phyloP scores from a whole-genome alignment of 1,140 invertebrate species.

The Tenebrio molitor region DNA sequence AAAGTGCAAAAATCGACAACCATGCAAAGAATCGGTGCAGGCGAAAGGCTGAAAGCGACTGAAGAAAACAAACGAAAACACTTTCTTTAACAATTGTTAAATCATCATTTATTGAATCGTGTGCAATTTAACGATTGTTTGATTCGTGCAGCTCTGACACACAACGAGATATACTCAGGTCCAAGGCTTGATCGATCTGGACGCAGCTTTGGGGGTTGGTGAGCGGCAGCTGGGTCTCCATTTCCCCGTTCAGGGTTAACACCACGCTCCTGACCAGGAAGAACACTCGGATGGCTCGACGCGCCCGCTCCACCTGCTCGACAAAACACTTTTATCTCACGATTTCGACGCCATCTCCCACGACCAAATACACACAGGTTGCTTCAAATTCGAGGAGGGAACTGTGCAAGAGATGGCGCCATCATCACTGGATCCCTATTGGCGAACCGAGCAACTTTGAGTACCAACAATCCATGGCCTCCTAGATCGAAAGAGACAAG shows the following conservation, averaged over 20 bases:
- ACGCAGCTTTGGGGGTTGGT: slow-evolving; percentile 91
- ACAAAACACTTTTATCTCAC: background rate
- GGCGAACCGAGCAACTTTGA: too few relatives aligned
- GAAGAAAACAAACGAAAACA: background rate
- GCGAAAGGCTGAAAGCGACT: background rate
- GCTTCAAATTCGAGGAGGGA: too few relatives aligned
- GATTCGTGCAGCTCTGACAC: slow-evolving; percentile 63
- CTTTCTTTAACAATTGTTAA: background rate
- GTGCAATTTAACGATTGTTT: slow-evolving; percentile 59
- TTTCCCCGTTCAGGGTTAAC: slow-evolving; percentile 83
- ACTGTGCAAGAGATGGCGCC: too few relatives aligned
- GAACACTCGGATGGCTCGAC: slow-evolving; percentile 94
- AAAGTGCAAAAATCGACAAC: background rate
- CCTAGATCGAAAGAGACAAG: too few relatives aligned
- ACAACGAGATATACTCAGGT: slow-evolving; percentile 84
- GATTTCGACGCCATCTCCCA: too few relatives aligned
- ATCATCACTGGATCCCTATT: too few relatives aligned
- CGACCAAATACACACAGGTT: too few relatives aligned
- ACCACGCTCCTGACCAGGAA: slow-evolving; percentile 91
- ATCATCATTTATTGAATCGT: background rate
- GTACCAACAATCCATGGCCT: too few relatives aligned
- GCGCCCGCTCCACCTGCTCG: slow-evolving; percentile 88
- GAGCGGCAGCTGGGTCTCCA: slow-evolving; percentile 91
- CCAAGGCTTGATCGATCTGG: slow-evolving; percentile 91
- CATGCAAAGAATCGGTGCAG: slow-evolving; percentile 40